These are phyloP conservation scores for Halichoeres trimaculatus DNA, from an alignment of 2,113 vertebrate species.

Conservation along the genomic window DNA sequence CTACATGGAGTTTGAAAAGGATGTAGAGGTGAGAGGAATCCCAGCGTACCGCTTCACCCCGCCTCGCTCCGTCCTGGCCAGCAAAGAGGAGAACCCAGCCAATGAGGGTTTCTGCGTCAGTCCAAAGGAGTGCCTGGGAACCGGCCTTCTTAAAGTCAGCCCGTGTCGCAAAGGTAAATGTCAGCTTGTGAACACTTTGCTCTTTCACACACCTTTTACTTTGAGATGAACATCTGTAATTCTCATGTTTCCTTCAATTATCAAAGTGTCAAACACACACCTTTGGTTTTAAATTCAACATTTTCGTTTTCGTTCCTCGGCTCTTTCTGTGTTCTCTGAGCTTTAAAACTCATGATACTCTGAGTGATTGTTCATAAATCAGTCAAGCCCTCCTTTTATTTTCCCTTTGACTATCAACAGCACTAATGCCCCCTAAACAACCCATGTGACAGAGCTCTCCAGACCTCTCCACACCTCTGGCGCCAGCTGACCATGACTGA, in stretches of 20 bases:
- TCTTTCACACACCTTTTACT: not conserved
- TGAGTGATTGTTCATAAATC: not conserved
- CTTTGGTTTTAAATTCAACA: not conserved
- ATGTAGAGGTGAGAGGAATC: constrained; percentile 86
- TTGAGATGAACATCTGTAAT: not conserved
- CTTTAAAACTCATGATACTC: not conserved
- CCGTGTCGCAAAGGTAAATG: constrained; percentile 89
- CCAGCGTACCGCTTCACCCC: constrained; percentile 90
- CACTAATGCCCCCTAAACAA: constrained; percentile 33
- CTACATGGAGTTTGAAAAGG: constrained; percentile 90
- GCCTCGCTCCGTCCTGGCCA: constrained; percentile 88
- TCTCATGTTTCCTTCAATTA: not conserved
- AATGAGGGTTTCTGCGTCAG: constrained; percentile 94
- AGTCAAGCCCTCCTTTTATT: constrained; percentile 8
- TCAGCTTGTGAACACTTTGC: not conserved
- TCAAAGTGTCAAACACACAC: not conserved
- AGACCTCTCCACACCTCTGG: constrained; percentile 33
- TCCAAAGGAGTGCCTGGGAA: constrained; percentile 86
- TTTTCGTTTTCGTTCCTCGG: not conserved
- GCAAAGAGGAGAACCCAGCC: constrained; percentile 86
- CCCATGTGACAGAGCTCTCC: constrained; percentile 67
- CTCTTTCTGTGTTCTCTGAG: not conserved
- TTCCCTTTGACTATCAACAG: constrained; percentile 5
- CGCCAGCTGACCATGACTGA: constrained; percentile 62
- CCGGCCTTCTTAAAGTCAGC: constrained; percentile 92